Conservation (phyloP, 53 echinoderm and acorn worm genomes). For the Hippasteria phrygiana region DNA sequence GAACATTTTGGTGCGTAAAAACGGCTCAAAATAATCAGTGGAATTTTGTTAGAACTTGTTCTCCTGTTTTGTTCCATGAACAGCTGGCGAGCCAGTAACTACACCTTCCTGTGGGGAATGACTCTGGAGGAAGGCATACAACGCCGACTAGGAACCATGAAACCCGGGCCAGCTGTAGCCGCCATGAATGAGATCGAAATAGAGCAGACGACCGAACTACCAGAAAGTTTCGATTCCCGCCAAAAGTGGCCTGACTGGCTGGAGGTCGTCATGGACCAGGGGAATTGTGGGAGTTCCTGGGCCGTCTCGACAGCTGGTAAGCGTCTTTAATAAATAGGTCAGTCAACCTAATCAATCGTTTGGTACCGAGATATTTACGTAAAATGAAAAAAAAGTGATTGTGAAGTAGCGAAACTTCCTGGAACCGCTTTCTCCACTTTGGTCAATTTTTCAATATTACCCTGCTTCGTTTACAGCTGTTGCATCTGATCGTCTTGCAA, state of each 20-base stretch:
- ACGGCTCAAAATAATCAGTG: neutral
- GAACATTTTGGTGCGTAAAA: too few relatives aligned
- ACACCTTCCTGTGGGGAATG: constrained; percentile 85
- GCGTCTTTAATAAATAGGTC: too few relatives aligned
- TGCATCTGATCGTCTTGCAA: constrained; percentile 89
- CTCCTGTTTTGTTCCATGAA: neutral
- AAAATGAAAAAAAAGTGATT: too few relatives aligned
- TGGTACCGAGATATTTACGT: too few relatives aligned
- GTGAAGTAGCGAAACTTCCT: too few relatives aligned
- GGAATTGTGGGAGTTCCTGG: constrained; percentile 94
- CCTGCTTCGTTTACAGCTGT: constrained; percentile 67
- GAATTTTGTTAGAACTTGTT: neutral
- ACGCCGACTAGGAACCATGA: constrained; percentile 77
- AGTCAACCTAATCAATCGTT: too few relatives aligned
- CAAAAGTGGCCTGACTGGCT: constrained; percentile 83
- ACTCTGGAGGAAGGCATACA: constrained; percentile 74
- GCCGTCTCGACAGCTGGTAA: constrained; percentile 90
- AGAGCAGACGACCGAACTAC: constrained; percentile 60
- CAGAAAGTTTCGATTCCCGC: constrained; percentile 80
- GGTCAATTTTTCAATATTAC: too few relatives aligned
- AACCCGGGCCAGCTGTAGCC: constrained; percentile 68
- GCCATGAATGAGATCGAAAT: constrained; percentile 74
- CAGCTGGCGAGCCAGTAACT: constrained; percentile 88
- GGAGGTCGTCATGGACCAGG: constrained; percentile 85
- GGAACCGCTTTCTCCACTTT: too few relatives aligned